Evolutionary conservation across 2,113 vertebrate genomes (phyloP).

Genomic region (Edolisoma coerulescens): DNA sequence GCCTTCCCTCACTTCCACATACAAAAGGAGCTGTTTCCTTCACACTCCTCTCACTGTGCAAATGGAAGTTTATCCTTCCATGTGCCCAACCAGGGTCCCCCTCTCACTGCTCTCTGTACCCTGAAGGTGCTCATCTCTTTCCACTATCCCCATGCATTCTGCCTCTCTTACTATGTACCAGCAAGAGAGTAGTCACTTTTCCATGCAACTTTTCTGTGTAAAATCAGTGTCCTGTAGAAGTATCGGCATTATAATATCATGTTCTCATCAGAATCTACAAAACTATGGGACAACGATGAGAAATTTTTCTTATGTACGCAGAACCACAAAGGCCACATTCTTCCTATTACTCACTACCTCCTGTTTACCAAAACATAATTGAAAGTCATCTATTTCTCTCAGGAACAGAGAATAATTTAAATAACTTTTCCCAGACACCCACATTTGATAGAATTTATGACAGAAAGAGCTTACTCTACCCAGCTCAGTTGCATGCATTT

Average conservation of each 20-base stretch:
- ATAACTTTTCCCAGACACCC: neutral
- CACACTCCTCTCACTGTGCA: accelerated
- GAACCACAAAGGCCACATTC: constrained; percentile 12
- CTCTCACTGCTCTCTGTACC: neutral
- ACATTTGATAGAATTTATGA: neutral
- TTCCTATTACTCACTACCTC: constrained; percentile 16
- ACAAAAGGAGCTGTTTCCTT: neutral
- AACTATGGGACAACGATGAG: neutral
- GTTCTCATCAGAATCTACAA: neutral
- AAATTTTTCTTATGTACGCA: neutral
- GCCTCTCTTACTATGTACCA: neutral
- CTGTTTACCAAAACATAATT: constrained; percentile 26
- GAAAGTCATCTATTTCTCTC: neutral
- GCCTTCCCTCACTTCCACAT: neutral
- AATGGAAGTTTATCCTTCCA: neutral
- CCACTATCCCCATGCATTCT: neutral
- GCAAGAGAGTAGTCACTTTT: neutral
- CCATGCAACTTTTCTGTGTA: neutral
- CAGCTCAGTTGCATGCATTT: neutral
- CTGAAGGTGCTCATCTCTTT: neutral
- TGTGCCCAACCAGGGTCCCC: accelerated
- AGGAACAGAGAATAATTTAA: neutral
- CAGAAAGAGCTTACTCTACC: neutral
- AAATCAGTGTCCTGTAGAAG: neutral
- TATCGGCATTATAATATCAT: neutral